Percentiles rank a stretch among this genome's conserved stretches.
Evolutionary conservation across 2,888 invertebrate genomes (phyloP).

Genomic region (Caradrina clavipalpis): DNA sequence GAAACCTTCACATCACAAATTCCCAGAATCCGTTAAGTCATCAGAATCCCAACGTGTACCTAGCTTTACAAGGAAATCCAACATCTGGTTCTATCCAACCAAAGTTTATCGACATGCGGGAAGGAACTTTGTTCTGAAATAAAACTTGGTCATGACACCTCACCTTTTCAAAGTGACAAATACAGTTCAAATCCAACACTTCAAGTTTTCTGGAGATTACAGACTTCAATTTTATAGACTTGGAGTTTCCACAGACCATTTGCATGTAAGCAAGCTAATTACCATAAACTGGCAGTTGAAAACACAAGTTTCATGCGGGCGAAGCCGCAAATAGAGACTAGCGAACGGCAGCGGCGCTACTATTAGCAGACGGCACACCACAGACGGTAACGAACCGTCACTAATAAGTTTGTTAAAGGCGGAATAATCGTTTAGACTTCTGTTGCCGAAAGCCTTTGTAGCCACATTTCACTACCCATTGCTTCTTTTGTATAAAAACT

Average conservation of each 20-base stretch:
- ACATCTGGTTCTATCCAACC: constrained; percentile 43
- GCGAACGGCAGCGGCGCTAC: constrained; percentile 7
- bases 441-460: constrained; percentile 11
- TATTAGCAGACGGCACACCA: constrained; percentile 43
- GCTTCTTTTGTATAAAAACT: not conserved
- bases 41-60: constrained; percentile 24
- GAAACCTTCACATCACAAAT: constrained; percentile 31
- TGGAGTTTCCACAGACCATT: constrained; percentile 14
- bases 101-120: constrained; percentile 5
- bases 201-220: constrained; percentile 15
- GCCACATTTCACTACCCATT: constrained; percentile 24
- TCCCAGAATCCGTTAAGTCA: constrained; percentile 38
- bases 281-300: constrained; percentile 22
- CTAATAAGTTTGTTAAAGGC: constrained; percentile 62
- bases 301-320: constrained; percentile 48
- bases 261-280: constrained; percentile 36
- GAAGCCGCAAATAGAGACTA: constrained; percentile 40
- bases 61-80: constrained; percentile 38
- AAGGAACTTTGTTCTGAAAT: constrained; percentile 17
- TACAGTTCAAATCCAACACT: not conserved
- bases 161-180: constrained; percentile 1
- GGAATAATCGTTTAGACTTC: constrained; percentile 57
- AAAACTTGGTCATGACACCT: constrained; percentile 9
- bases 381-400: constrained; percentile 61
- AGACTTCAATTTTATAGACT: constrained; percentile 9